Conservation (phyloP, 2,113 vertebrate genomes). For the Ochotona princeps region DNA sequence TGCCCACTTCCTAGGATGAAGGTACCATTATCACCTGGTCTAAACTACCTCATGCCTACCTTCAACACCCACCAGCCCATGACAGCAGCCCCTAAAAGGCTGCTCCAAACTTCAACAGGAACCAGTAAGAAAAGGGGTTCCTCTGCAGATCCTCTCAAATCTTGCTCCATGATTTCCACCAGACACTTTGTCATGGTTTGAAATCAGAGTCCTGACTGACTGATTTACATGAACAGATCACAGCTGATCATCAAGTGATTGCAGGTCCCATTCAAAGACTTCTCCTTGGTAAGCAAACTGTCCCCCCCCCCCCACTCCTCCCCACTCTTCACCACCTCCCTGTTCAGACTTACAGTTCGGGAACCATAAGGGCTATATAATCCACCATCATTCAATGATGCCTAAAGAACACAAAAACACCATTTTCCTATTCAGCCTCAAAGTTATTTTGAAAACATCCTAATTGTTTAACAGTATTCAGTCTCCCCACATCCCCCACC, state of each 20-base stretch:
- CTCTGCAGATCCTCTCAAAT: background rate
- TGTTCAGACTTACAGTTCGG: conserved; percentile 90
- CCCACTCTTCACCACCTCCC: background rate
- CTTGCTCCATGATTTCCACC: background rate
- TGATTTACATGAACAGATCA: too few species aligned
- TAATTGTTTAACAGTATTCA: background rate
- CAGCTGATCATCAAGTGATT: background rate
- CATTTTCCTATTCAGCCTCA: conserved; percentile 32
- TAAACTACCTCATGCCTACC: background rate
- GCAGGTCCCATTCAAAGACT: background rate
- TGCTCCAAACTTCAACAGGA: background rate
- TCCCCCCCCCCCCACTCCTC: background rate
- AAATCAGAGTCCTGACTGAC: background rate
- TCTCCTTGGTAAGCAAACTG: background rate
- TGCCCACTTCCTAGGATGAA: background rate
- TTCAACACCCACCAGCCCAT: background rate
- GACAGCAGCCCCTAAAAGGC: background rate
- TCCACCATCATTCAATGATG: conserved; percentile 89
- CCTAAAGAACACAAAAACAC: conserved; percentile 85
- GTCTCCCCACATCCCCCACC: background rate
- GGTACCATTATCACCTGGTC: background rate
- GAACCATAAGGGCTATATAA: conserved; percentile 89
- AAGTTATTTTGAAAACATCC: conserved; percentile 28
- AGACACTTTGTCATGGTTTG: background rate
- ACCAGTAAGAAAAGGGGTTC: background rate